Percentiles rank a stretch among this genome's conserved stretches.
Conservation (phyloP, 2,113 vertebrate species). For the Perognathus longimembris region DNA sequence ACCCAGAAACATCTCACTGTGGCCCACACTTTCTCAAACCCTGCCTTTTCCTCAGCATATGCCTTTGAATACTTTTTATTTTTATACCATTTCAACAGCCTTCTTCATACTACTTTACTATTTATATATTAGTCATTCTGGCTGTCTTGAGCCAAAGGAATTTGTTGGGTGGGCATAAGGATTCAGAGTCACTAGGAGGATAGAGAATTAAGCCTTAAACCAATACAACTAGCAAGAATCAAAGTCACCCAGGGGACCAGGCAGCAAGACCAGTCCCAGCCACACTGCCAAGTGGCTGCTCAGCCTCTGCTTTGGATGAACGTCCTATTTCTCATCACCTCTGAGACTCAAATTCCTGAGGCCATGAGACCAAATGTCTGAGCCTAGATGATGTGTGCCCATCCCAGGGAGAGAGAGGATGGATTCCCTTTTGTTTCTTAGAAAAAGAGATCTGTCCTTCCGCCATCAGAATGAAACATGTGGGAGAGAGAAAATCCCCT, state of each 20-base stretch:
- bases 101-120: slow-evolving; percentile 20
- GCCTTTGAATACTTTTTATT: background rate
- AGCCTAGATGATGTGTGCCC: background rate
- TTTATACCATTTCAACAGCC: background rate
- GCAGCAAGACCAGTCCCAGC: background rate
- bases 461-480: background rate
- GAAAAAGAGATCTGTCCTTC: background rate
- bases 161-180: background rate
- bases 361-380: background rate
- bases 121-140: slow-evolving; percentile 38
- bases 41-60: background rate
- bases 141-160: slow-evolving; percentile 34
- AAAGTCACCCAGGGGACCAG: background rate
- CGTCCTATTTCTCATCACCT: background rate
- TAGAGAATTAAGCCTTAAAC: background rate
- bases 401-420: background rate
- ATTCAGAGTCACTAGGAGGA: background rate
- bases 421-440: slow-evolving; percentile 15
- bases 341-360: background rate
- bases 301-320: background rate
- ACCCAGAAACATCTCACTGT: background rate
- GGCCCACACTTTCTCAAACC: background rate
- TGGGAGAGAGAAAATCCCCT: background rate
- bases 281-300: background rate
- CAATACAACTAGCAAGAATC: background rate